Conservation (phyloP, 2,797 vertebrate species). For the Tiaroga cobitis region DNA sequence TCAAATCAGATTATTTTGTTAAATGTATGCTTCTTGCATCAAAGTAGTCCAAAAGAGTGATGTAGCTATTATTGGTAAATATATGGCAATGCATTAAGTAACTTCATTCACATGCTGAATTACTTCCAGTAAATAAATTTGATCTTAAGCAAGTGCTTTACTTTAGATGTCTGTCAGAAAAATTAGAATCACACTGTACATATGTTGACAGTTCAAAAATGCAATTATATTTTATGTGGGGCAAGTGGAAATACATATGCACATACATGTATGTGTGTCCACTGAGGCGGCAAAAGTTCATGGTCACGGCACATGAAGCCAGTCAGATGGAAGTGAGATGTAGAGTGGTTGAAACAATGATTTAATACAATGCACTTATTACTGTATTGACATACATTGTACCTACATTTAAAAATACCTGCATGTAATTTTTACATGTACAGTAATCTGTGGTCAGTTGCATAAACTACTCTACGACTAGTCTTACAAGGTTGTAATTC, state of each 20-base stretch:
- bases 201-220: conserved; percentile 39
- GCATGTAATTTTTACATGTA: neutral
- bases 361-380: neutral
- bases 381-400: neutral
- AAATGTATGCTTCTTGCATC: neutral
- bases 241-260: conserved; percentile 53
- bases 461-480: neutral
- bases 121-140: conserved; percentile 43
- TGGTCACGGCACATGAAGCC: conserved; percentile 65
- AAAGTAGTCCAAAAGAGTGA: neutral
- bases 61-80: neutral
- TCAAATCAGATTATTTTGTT: neutral
- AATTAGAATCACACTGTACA: neutral
- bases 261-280: conserved; percentile 40
- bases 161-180: neutral
- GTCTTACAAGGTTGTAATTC: too few relatives aligned
- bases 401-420: neutral
- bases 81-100: neutral
- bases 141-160: conserved; percentile 3
- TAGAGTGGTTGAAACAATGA: conserved; percentile 11
- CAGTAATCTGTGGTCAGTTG: neutral
- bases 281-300: conserved; percentile 59
- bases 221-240: conserved; percentile 1
- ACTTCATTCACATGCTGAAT: conserved; percentile 12
- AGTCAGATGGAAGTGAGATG: conserved; percentile 59